Evolutionary conservation across 2,113 vertebrate genomes (phyloP).

Genomic region (Xiphophorus couchianus): DNA sequence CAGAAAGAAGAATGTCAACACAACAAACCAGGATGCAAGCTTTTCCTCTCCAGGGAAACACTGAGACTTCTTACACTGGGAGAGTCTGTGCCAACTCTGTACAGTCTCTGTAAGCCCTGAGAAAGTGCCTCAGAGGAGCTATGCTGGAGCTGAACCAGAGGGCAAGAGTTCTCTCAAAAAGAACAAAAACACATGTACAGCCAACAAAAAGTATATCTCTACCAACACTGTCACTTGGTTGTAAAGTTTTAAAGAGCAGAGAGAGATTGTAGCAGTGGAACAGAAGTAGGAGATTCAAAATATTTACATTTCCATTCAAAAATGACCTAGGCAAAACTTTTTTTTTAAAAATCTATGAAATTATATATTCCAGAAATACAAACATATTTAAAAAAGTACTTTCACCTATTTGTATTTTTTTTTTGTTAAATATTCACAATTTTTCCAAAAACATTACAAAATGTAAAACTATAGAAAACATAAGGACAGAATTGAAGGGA

Average conservation of each 20-base stretch:
- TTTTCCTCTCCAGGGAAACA: conserved; percentile 18
- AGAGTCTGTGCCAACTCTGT: not conserved
- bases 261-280: not conserved
- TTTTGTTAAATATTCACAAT: not conserved
- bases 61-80: conserved; percentile 27
- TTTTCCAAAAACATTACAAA: not conserved
- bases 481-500: not conserved
- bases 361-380: no score
- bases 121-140: conserved; percentile 34
- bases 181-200: conserved; percentile 3
- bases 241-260: not conserved
- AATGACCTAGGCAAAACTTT: not conserved
- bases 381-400: not conserved
- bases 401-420: not conserved
- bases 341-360: no score
- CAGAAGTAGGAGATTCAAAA: not conserved
- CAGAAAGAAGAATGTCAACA: conserved; percentile 6
- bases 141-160: conserved; percentile 25
- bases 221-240: conserved; percentile 20
- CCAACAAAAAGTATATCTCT: not conserved
- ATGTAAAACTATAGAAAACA: not conserved
- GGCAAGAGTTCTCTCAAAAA: conserved; percentile 24
- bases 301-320: not conserved
- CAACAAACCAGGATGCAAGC: conserved; percentile 12
- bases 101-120: conserved; percentile 9